These are phyloP conservation scores for Polyodon spathula DNA, from an alignment of 2,113 vertebrate genomes.

Conservation along the genomic window DNA sequence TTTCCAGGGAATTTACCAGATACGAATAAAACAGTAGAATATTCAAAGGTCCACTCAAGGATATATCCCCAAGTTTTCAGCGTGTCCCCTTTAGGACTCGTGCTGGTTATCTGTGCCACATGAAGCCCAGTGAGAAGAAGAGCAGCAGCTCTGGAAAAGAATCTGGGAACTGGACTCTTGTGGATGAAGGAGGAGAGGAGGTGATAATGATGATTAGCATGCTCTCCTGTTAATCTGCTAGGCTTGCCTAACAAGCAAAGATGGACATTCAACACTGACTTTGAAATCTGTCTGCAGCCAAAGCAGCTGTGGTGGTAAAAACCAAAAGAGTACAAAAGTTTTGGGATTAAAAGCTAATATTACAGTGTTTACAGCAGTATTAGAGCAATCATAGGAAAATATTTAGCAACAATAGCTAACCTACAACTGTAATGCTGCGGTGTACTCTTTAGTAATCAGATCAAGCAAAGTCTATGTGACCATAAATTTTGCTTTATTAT, in stretches of 20 bases:
- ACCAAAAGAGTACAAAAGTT: too few relatives aligned
- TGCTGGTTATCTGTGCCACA: constrained; percentile 77
- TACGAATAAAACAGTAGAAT: too few relatives aligned
- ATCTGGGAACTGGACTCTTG: constrained; percentile 87
- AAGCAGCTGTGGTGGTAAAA: too few relatives aligned
- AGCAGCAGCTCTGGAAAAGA: constrained; percentile 57
- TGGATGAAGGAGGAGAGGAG: constrained; percentile 96
- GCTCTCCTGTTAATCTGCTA: too few relatives aligned
- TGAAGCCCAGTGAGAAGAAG: constrained; percentile 78
- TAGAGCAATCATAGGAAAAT: too few relatives aligned
- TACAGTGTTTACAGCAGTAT: too few relatives aligned
- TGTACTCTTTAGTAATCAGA: background rate
- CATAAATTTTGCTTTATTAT: background rate
- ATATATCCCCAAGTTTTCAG: constrained; percentile 9
- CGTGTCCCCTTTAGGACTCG: constrained; percentile 63
- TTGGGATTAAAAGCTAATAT: too few relatives aligned
- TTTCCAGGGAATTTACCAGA: too few relatives aligned
- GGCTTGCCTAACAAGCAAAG: too few relatives aligned
- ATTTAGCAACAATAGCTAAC: too few relatives aligned
- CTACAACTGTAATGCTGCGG: too few relatives aligned
- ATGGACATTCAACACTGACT: background rate
- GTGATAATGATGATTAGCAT: constrained; percentile 38
- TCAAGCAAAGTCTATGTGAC: background rate
- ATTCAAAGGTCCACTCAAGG: background rate
- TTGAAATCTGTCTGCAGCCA: too few relatives aligned